Conservation (phyloP, 2,797 vertebrate genomes). For the Chrysocyon brachyurus region DNA sequence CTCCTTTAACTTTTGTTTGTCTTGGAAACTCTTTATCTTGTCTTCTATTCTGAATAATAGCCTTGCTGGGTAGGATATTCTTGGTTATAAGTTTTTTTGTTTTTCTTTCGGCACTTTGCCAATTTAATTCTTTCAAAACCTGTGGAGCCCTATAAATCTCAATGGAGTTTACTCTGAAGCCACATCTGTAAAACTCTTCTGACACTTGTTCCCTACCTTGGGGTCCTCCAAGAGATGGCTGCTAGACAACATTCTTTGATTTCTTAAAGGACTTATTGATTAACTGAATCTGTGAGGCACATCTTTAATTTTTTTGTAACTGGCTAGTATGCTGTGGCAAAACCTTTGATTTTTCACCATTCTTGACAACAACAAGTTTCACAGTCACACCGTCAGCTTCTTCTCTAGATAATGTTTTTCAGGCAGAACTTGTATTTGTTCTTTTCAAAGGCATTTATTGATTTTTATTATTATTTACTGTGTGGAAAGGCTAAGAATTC, state of each 20-base stretch:
- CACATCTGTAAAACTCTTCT: neutral
- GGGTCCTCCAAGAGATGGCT: neutral
- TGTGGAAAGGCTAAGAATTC: neutral
- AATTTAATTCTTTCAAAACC: neutral
- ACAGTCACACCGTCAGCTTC: neutral
- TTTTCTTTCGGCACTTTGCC: neutral
- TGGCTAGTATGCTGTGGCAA: neutral
- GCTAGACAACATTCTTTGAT: neutral
- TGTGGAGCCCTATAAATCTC: neutral
- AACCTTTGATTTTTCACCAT: neutral
- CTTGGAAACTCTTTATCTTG: neutral
- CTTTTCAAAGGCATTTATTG: neutral
- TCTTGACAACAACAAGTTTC: neutral
- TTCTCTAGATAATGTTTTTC: neutral
- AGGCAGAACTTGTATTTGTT: neutral
- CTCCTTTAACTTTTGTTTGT: neutral
- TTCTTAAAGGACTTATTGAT: neutral
- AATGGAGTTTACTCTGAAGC: neutral
- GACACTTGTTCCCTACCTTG: neutral
- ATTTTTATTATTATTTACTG: neutral
- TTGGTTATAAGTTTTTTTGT: neutral
- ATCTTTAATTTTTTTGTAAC: neutral
- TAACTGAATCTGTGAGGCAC: neutral
- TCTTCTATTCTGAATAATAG: neutral
- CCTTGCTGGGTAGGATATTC: neutral